phyloP scores from a whole-genome alignment of 2,888 invertebrate genomes.

The Drosophila setosimentum region DNA sequence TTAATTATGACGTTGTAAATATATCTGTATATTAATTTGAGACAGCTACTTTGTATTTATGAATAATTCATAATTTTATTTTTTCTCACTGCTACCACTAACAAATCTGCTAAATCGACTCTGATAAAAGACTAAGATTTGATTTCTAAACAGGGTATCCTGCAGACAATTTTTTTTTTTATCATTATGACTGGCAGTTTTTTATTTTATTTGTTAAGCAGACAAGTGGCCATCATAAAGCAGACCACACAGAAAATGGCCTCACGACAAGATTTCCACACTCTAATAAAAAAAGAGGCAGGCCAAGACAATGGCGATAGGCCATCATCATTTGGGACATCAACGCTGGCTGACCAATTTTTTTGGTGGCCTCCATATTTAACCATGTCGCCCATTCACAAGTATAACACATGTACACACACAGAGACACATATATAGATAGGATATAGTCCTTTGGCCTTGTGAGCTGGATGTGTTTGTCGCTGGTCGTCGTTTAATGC shows the following conservation, averaged over 20 bases:
- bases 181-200: background rate
- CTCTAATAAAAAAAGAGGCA: conserved; percentile 33
- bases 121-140: background rate
- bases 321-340: conserved; percentile 64
- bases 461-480: conserved; percentile 27
- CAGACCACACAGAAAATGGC: conserved; percentile 57
- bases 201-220: conserved; percentile 42
- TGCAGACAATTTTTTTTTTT: background rate
- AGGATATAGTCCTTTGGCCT: conserved; percentile 34
- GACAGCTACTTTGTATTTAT: background rate
- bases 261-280: conserved; percentile 68
- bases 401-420: conserved; percentile 13
- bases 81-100: background rate
- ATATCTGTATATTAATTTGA: background rate
- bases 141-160: conserved; percentile 9
- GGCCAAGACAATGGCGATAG: conserved; percentile 67
- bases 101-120: background rate
- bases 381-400: conserved; percentile 51
- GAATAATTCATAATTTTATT: background rate
- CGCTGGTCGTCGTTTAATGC: conserved; percentile 69
- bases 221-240: conserved; percentile 63
- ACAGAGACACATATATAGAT: background rate
- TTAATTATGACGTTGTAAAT: no score
- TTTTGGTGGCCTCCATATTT: conserved; percentile 53
- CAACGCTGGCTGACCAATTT: conserved; percentile 47